Percentiles rank a stretch among this genome's conserved stretches.
These are phyloP conservation scores for Rhinolophus ferrumequinum DNA, from an alignment of 2,113 vertebrate genomes.

Conservation along the genomic window DNA sequence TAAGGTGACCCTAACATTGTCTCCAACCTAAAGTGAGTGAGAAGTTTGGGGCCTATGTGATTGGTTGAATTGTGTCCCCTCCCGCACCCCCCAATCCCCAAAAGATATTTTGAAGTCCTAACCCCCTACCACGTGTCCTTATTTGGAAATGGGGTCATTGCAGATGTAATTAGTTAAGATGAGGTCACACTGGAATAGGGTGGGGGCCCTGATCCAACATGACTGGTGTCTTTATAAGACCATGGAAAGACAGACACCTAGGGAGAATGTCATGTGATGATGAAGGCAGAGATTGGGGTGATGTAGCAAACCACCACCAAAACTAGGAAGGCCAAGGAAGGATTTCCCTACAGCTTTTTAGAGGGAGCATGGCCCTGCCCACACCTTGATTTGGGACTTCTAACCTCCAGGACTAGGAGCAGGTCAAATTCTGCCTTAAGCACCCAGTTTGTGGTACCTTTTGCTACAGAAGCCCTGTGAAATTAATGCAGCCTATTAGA, in stretches of 20 bases:
- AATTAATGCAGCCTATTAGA: not conserved
- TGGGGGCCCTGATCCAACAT: not conserved
- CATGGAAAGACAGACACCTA: not conserved
- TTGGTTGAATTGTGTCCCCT: not conserved
- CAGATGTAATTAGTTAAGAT: not conserved
- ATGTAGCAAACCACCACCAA: not conserved
- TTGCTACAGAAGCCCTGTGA: not conserved
- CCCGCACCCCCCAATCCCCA: not conserved
- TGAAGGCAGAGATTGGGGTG: not conserved
- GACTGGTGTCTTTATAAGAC: not conserved
- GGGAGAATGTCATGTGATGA: rapidly evolving
- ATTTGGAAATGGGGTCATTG: not conserved
- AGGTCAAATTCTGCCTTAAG: not conserved
- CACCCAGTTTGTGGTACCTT: not conserved
- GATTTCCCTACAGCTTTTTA: not conserved
- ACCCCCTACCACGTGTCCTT: not conserved
- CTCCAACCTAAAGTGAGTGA: not conserved
- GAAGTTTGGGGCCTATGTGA: not conserved
- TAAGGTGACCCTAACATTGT: not conserved
- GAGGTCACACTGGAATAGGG: not conserved
- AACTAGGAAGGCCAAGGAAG: not conserved
- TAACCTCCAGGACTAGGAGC: not conserved
- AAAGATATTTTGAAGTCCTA: not conserved
- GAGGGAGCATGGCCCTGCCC: not conserved
- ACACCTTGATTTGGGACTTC: not conserved